A percentile compares a stretch with the other conserved stretches of the same genome.
These are phyloP conservation scores for Napeogenes inachia DNA, from an alignment of 2,888 invertebrate species.

Conservation along the genomic window DNA sequence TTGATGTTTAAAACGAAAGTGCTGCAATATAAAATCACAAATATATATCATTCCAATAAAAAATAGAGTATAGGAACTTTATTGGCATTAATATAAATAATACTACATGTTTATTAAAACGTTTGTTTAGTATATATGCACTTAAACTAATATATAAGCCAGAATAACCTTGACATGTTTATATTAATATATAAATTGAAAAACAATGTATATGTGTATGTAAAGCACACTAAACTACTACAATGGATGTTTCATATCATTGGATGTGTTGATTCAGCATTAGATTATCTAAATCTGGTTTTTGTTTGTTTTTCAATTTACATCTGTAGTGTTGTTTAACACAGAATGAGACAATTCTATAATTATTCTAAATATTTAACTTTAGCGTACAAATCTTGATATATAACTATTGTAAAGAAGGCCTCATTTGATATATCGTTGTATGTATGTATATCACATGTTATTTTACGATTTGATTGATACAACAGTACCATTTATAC, in stretches of 20 bases:
- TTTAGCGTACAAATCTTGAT: background rate
- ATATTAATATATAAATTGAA: background rate
- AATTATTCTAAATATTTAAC: background rate
- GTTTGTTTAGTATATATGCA: constrained; percentile 9
- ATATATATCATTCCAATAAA: constrained; percentile 4
- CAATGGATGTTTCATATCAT: too few relatives aligned
- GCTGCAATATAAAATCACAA: background rate
- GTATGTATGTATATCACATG: constrained; percentile 11
- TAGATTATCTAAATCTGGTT: background rate
- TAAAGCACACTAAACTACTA: too few relatives aligned
- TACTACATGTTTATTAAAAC: constrained; percentile 11
- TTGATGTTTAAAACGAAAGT: background rate
- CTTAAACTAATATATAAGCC: constrained; percentile 8
- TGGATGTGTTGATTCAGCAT: too few relatives aligned
- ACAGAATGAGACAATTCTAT: too few relatives aligned
- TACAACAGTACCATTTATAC: background rate
- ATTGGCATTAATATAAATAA: constrained; percentile 23
- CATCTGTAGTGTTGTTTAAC: background rate
- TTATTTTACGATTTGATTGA: constrained; percentile 1
- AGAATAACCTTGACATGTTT: background rate
- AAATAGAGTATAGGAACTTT: constrained; percentile 28
- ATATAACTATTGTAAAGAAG: constrained; percentile 10
- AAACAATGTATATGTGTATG: background rate
- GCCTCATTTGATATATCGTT: constrained; percentile 14
- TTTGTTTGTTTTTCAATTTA: constrained; percentile 2